Conservation (phyloP, 2,113 vertebrate species). For the Menura novaehollandiae region DNA sequence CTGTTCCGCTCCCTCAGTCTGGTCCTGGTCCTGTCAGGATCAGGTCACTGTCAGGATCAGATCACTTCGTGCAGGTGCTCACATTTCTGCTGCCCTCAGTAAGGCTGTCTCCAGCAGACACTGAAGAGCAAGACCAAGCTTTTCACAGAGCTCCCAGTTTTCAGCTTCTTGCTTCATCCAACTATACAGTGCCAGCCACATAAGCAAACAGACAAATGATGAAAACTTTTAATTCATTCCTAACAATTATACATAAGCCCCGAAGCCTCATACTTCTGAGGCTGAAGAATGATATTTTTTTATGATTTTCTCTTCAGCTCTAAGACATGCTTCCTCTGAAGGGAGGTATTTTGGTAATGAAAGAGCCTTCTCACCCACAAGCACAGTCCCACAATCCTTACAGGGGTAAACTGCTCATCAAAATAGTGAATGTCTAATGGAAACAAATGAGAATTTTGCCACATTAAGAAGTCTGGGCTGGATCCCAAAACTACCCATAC, state of each 20-base stretch:
- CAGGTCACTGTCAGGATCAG: no score
- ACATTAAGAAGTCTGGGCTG: not conserved
- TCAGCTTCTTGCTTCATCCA: not conserved
- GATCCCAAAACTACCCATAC: not conserved
- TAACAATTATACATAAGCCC: accelerated
- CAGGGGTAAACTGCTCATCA: not conserved
- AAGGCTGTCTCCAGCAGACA: not conserved
- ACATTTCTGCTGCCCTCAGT: not conserved
- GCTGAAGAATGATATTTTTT: not conserved
- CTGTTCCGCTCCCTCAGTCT: not conserved
- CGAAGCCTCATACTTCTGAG: not conserved
- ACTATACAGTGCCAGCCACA: not conserved
- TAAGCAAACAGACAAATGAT: not conserved
- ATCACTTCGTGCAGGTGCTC: not conserved
- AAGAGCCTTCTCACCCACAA: not conserved
- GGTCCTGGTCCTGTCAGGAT: not conserved
- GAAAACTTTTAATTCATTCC: not conserved
- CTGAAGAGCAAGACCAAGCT: accelerated
- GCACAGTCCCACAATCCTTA: not conserved
- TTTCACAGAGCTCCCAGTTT: not conserved
- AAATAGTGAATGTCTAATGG: not conserved
- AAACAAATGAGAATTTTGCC: not conserved
- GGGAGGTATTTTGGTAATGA: not conserved
- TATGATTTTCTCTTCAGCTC: not conserved
- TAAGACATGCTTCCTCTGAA: not conserved